A percentile compares a stretch with the other conserved stretches of the same genome.
Evolutionary conservation across 2,113 vertebrate species (phyloP).

Genomic region (Coturnix japonica): DNA sequence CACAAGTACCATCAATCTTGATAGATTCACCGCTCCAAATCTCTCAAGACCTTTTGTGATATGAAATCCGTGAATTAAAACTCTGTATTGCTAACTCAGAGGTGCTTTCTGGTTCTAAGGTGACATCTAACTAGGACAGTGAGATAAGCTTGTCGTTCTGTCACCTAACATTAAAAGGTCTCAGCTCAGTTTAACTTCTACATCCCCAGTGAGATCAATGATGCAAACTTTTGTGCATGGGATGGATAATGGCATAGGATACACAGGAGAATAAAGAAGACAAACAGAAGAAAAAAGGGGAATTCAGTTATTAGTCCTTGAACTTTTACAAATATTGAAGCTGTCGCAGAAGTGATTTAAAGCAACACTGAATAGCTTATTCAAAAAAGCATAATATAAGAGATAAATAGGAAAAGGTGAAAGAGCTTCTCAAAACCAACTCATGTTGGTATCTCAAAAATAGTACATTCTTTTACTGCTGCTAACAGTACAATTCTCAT

Average conservation of each 20-base stretch:
- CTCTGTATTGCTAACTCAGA: neutral
- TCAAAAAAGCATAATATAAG: neutral
- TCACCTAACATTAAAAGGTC: neutral
- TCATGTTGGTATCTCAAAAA: neutral
- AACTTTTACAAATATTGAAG: neutral
- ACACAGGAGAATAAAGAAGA: neutral
- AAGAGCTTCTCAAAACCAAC: neutral
- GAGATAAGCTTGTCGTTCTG: neutral
- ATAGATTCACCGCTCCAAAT: neutral
- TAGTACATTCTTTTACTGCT: no score
- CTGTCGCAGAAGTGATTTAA: neutral
- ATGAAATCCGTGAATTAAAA: neutral
- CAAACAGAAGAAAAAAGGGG: neutral
- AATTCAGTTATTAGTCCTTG: neutral
- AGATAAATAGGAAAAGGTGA: neutral
- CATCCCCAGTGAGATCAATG: neutral
- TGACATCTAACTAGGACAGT: neutral
- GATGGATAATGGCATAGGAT: neutral
- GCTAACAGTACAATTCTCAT: neutral
- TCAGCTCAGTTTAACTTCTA: neutral
- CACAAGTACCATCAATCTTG: neutral
- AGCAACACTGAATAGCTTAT: neutral
- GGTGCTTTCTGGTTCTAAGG: neutral
- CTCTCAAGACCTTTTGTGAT: neutral
- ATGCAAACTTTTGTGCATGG: neutral